phyloP scores from a whole-genome alignment of 2,888 invertebrate genomes.

The Nipponacmea schrenckii region DNA sequence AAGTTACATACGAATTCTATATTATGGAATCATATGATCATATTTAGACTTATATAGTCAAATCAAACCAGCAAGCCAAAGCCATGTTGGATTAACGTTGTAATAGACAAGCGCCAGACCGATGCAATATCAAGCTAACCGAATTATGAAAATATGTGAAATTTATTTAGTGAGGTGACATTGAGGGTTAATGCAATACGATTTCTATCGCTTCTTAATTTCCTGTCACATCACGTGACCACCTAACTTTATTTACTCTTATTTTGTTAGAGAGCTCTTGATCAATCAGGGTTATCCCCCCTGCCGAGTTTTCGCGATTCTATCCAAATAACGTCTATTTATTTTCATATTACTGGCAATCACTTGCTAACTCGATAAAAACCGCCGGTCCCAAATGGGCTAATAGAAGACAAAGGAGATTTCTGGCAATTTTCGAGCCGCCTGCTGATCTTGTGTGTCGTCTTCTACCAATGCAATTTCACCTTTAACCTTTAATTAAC shows the following conservation, averaged over 20 bases:
- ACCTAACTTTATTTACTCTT: constrained; percentile 1
- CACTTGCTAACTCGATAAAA: neutral
- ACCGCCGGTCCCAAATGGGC: neutral
- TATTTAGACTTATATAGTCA: no score
- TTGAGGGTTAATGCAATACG: neutral
- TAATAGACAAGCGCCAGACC: no score
- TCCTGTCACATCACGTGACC: constrained; percentile 2
- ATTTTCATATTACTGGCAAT: constrained; percentile 6
- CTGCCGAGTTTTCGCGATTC: neutral
- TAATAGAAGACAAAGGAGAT: constrained; percentile 1
- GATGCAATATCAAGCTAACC: no score
- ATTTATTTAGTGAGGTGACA: neutral
- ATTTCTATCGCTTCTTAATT: neutral
- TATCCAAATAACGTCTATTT: constrained; percentile 7
- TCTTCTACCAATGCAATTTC: neutral
- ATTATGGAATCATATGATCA: no score
- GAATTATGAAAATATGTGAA: no score
- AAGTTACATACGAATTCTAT: no score
- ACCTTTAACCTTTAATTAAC: constrained; percentile 6
- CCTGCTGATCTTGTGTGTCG: neutral
- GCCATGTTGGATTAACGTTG: no score
- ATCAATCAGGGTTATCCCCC: constrained; percentile 1
- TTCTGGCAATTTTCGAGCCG: neutral
- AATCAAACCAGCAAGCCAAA: no score
- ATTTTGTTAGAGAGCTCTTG: neutral